phyloP scores from a whole-genome alignment of 2,113 vertebrate species.

The Neofelis nebulosa region DNA sequence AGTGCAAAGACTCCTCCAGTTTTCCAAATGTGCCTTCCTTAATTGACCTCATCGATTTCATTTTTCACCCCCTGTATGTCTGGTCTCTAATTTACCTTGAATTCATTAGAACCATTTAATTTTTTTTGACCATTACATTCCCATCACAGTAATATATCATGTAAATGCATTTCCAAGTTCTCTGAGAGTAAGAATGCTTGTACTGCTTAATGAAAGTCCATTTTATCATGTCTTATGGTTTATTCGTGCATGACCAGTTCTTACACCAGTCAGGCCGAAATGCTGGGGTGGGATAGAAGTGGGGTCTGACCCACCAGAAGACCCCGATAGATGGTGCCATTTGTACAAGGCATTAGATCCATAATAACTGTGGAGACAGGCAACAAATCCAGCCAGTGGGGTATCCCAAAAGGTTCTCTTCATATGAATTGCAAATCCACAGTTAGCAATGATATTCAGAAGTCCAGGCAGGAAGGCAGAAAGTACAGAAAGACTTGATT shows the following conservation, averaged over 20 bases:
- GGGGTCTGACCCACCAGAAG: neutral
- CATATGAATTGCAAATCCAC: neutral
- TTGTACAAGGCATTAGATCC: neutral
- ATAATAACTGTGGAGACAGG: neutral
- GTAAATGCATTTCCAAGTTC: conserved; percentile 22
- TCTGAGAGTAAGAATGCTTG: neutral
- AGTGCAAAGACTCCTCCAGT: neutral
- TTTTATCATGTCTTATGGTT: neutral
- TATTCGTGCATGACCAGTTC: neutral
- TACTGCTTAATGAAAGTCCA: neutral
- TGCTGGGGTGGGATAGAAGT: neutral
- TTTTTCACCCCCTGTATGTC: neutral
- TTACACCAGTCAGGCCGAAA: neutral
- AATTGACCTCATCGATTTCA: neutral
- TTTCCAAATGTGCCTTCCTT: conserved; percentile 21
- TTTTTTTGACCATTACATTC: neutral
- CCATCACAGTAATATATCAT: neutral
- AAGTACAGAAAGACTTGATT: neutral
- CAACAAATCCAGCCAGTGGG: neutral
- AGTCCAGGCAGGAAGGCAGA: neutral
- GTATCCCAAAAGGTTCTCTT: neutral
- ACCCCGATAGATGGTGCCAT: neutral
- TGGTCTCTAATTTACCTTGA: neutral
- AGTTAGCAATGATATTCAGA: neutral
- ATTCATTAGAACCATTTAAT: conserved; percentile 7